A percentile compares a stretch with the other conserved stretches of the same genome.
Evolutionary conservation across 2,797 vertebrate genomes (phyloP).

Genomic region (Chaetophractus vellerosus): DNA sequence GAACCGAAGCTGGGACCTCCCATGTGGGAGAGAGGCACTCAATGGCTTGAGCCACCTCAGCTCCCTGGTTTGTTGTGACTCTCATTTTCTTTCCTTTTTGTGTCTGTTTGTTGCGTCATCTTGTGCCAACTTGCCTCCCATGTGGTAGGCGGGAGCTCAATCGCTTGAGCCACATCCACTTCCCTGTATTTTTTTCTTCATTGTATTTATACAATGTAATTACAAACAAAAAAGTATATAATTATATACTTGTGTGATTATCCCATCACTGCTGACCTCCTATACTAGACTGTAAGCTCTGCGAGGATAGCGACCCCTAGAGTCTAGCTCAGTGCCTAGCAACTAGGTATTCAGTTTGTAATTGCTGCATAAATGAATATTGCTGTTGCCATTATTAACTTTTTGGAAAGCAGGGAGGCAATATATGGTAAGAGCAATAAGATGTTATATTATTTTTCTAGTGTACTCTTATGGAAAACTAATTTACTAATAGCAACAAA

Average conservation of each 20-base stretch:
- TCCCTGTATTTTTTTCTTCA: background rate
- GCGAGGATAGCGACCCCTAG: background rate
- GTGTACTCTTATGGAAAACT: background rate
- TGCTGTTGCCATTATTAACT: background rate
- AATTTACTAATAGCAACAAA: background rate
- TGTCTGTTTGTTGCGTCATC: too few species aligned
- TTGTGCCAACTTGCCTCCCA: too few species aligned
- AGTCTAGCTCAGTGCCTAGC: background rate
- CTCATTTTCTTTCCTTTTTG: too few species aligned
- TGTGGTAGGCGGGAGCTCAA: too few species aligned
- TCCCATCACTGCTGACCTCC: background rate
- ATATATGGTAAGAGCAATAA: background rate
- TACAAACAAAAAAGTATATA: background rate
- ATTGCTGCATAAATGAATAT: background rate
- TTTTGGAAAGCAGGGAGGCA: constrained; percentile 50
- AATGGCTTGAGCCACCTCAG: too few species aligned
- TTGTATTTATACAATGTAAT: background rate
- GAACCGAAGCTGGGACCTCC: too few species aligned
- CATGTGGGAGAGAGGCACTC: too few species aligned
- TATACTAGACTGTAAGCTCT: background rate
- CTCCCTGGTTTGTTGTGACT: too few species aligned
- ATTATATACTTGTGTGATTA: constrained; percentile 2
- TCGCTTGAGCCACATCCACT: too few species aligned
- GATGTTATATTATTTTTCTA: background rate
- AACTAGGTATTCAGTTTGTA: background rate